Base-by-base conservation (phyloP, 2,797 vertebrate genomes). In the Etheostoma perlongum region DNA sequence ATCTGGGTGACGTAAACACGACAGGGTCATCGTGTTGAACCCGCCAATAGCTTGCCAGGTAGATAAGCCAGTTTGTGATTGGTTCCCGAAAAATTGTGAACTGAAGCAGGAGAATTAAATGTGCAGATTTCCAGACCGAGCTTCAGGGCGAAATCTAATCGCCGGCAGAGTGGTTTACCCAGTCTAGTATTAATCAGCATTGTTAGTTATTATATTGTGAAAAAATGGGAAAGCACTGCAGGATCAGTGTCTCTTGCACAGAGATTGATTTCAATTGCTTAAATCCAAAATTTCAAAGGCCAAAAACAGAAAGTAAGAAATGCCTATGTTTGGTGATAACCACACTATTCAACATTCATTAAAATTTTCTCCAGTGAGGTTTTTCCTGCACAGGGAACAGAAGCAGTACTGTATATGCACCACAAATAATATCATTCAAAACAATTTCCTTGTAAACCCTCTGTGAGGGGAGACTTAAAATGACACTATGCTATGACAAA, bases 371-470 rank as follows among this genome's bases (percentile, higher is more conserved):
- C 4, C 8, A 27, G 18, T 51, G 72, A 57, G 9, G 4, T 23
- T 54, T 16, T 60, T 61, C 7, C 19, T 51, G 14, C 48, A 30
- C 12, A 4, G 40, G 1, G 27, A 62, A 40, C 71, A 72, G 12
- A 55, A 10, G 44, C 59, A 19, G 16, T 27, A 36, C 36, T 36
- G 36, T 36, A 9, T 12, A 59, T 36, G 21, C 30, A 18, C 25
- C 54, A 40, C 53, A 67, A 54, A 67, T 19, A 66, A n/a, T 27
- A 68, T 27, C 0, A 72, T 63, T 71, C 42, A 61, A n/a, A 78
- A 27, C 36, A 58, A 23, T 27, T 49, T 67, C 12, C 30, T 48
- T 67, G 27, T 52, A 75, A 65, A 60, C n/a, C 48, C 18, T 48
- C 46, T 59, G 60, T 44, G 30, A 74, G 63, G 4, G 16, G 11